Base-by-base conservation (phyloP, 2,888 invertebrate genomes). In the Acrobasis consociella region DNA sequence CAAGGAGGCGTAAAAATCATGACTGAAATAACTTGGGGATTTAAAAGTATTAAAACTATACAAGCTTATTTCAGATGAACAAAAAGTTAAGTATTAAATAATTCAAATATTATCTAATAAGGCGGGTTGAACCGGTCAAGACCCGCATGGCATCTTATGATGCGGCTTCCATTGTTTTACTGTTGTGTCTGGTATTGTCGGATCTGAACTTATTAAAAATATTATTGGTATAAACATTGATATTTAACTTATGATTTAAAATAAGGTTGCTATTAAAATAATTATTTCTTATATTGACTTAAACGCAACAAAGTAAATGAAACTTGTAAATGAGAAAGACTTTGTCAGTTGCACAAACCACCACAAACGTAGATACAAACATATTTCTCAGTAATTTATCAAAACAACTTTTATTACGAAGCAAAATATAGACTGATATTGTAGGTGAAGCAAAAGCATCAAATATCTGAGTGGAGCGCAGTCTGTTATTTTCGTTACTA, bases 401-500 rank as follows among this genome's bases (percentile, higher is more conserved):
- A 56, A 3, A 56, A 56, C 55, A 55, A 39, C 15, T 15, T 39
- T 31, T 22, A 37, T 15, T 9, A 3, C 1, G 1, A 39, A 39
- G 5, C 39, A 56, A 39, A 56, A 39, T 46, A 46, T 13, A 46
- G 46, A 46, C n/a, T 46, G 42, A 53, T 60, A 60, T 60, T 52
- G 60, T 61, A 49, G 38, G 49, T 49, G 63, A 65, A 64, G 67
- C 68, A 67, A 69, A 74, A 75, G 81, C 77, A 78, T 85, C 78
- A 75, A 78, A 79, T 83, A 79, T 85, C 86, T 80, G 72, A 76
- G 65, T 67, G 72, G 71, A 73, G 71, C 71, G 72, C 73, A 72
- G 73, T 72, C 79, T 85, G 84, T 88, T 86, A 85, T 87, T 87
- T 87, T 84, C 81, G 82, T 80, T 81, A 83, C 80, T 78, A 82